A percentile compares a stretch with the other conserved stretches of the same genome.
Evolutionary conservation across 2,888 invertebrate species (phyloP).

Genomic region (Gastrophysa polygoni): DNA sequence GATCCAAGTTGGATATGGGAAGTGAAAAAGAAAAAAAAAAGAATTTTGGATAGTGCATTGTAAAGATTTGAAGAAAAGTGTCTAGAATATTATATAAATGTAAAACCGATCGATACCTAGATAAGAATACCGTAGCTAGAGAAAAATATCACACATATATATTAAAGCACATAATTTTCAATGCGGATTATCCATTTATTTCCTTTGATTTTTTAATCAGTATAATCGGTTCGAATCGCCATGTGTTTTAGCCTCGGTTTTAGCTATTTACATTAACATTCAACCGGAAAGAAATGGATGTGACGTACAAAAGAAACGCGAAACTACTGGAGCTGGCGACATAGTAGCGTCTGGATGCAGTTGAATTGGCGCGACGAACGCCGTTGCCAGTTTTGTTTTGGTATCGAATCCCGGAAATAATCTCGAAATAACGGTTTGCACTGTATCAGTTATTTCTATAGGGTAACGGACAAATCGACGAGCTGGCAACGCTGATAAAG

Average conservation of each 20-base stretch:
- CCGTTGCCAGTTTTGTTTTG: background rate
- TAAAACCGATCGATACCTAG: background rate
- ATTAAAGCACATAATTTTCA: background rate
- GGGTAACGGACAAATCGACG: background rate
- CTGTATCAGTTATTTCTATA: too few relatives aligned
- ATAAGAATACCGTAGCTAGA: background rate
- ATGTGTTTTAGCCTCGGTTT: background rate
- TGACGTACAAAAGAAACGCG: background rate
- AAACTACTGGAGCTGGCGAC: background rate
- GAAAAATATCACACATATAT: background rate
- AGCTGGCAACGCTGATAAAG: background rate
- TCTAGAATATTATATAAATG: background rate
- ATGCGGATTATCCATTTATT: background rate
- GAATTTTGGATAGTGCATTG: background rate
- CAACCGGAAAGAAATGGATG: background rate
- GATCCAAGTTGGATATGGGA: too few relatives aligned
- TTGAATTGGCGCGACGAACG: background rate
- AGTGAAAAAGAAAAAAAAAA: too few relatives aligned
- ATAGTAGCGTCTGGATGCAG: background rate
- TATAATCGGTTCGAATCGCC: too few relatives aligned
- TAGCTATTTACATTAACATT: background rate
- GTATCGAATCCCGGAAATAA: background rate
- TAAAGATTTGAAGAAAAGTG: background rate
- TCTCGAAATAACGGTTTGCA: too few relatives aligned
- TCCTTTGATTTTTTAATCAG: background rate